phyloP scores from a whole-genome alignment of 2,113 vertebrate species.

The Serranochromis macrocephalus region DNA sequence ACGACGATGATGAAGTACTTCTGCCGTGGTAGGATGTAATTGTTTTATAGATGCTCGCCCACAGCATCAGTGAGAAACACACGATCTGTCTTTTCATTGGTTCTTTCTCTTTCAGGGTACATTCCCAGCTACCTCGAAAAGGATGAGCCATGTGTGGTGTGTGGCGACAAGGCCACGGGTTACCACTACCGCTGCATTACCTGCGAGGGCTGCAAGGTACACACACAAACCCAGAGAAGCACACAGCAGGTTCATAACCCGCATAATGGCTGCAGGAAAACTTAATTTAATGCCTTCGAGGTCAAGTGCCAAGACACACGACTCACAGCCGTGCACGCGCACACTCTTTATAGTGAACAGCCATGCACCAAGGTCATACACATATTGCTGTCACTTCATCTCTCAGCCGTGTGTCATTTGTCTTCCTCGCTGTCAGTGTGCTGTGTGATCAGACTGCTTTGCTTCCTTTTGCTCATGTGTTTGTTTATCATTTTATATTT shows the following conservation, averaged over 20 bases:
- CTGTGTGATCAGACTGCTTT: not conserved
- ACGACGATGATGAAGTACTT: not conserved
- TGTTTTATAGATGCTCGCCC: not conserved
- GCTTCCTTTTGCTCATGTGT: not conserved
- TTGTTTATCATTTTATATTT: not conserved
- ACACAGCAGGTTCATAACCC: not conserved
- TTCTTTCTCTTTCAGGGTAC: constrained; percentile 75
- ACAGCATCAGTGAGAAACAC: not conserved
- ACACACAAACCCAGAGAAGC: not conserved
- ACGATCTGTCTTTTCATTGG: not conserved
- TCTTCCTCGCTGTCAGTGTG: not conserved
- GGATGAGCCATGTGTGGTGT: constrained; percentile 98
- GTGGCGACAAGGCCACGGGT: constrained; percentile 94
- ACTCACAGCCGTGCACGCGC: not conserved
- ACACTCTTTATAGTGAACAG: not conserved
- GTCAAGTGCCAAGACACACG: not conserved
- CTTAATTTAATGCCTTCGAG: not conserved
- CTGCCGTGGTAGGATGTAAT: fast-evolving
- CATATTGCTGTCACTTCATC: not conserved
- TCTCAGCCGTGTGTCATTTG: not conserved
- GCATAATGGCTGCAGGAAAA: not conserved
- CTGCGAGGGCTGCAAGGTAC: constrained; percentile 97
- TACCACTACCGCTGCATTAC: constrained; percentile 99
- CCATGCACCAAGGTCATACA: fast-evolving
- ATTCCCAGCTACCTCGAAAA: constrained; percentile 99